Conservation (phyloP, 2,113 vertebrate genomes). For the Leptobrachium ailaonicum region DNA sequence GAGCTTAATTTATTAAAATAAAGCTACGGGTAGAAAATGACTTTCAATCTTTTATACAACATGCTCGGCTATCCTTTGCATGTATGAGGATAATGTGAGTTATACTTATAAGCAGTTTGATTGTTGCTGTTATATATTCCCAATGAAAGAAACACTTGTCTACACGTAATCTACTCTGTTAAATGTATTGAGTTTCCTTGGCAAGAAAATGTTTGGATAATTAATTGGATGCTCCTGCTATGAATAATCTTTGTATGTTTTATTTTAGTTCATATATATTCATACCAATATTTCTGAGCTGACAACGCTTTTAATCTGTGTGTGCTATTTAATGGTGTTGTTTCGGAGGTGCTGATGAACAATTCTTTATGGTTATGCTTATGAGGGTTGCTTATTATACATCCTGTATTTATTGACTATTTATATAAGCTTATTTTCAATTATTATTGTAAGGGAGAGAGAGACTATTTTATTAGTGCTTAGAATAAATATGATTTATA, state of each 20-base stretch:
- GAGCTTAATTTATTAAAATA: too few species aligned
- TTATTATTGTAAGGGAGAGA: constrained; percentile 29
- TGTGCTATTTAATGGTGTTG: constrained; percentile 30
- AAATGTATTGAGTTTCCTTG: background rate
- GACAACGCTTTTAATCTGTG: constrained; percentile 33
- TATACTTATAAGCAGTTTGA: too few species aligned
- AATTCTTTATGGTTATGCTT: constrained; percentile 44
- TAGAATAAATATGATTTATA: constrained; percentile 41
- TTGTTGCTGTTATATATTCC: background rate
- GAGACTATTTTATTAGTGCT: constrained; percentile 26
- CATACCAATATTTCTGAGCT: constrained; percentile 31
- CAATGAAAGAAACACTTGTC: background rate
- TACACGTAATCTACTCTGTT: background rate
- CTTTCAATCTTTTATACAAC: too few species aligned
- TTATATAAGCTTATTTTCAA: constrained; percentile 41
- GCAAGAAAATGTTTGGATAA: constrained; percentile 1
- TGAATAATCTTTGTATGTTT: constrained; percentile 7
- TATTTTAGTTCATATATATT: constrained; percentile 23
- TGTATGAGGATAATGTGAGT: too few species aligned
- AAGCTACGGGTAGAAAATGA: too few species aligned
- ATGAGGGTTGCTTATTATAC: constrained; percentile 15
- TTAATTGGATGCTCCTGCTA: constrained; percentile 23
- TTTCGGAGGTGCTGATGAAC: constrained; percentile 31
- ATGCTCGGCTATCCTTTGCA: too few species aligned
- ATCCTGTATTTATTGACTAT: constrained; percentile 33